phyloP scores from a whole-genome alignment of 2,113 vertebrate genomes.

The Alethe castanea region DNA sequence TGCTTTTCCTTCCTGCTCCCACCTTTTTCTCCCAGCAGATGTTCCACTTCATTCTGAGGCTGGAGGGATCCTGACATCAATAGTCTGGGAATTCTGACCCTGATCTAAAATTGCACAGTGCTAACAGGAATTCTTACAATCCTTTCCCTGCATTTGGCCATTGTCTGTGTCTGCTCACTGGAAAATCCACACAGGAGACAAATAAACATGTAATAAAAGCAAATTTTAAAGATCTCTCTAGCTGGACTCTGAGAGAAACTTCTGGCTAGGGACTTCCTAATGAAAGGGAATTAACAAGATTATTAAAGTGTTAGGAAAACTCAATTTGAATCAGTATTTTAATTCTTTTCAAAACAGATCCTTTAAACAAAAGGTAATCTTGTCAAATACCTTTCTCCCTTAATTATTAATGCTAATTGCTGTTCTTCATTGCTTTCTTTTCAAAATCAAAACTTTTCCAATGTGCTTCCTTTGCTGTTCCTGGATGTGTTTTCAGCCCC shows the following conservation, averaged over 20 bases:
- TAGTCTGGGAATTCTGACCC: not conserved
- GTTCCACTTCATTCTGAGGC: fast-evolving
- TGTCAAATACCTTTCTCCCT: not conserved
- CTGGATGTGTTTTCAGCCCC: not conserved
- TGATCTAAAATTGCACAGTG: not conserved
- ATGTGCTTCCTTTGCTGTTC: not conserved
- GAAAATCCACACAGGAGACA: not conserved
- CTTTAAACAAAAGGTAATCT: not conserved
- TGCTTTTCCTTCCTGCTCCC: not conserved
- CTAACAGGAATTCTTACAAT: not conserved
- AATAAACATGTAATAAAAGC: not conserved
- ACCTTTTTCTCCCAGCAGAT: not conserved
- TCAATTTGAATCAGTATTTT: not conserved
- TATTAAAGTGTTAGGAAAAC: conserved; percentile 33
- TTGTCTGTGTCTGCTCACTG: not conserved
- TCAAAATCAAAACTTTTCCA: not conserved
- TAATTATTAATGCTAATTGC: conserved; percentile 3
- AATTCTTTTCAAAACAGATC: not conserved
- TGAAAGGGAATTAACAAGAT: conserved; percentile 57
- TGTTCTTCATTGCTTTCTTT: not conserved
- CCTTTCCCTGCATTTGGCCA: not conserved
- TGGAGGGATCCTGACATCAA: not conserved
- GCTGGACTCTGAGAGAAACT: conserved; percentile 29
- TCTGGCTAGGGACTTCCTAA: conserved; percentile 52
- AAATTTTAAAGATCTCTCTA: conserved; percentile 2